Evolutionary conservation across 1,140 invertebrate genomes (phyloP).

Genomic region (Drosophila repleta): DNA sequence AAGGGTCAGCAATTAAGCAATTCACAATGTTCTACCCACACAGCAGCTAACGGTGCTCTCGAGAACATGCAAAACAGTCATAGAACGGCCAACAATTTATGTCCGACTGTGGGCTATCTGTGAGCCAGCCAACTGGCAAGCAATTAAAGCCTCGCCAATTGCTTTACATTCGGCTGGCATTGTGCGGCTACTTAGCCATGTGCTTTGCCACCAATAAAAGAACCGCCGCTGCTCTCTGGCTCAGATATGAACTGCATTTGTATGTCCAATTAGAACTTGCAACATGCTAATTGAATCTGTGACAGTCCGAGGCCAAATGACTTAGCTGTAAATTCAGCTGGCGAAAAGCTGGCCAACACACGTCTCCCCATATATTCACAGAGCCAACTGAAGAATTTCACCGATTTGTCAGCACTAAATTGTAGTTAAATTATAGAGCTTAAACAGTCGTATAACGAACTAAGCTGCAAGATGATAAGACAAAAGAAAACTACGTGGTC

Average conservation of each 20-base stretch:
- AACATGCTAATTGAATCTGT: conserved; percentile 44
- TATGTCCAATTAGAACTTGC: conserved; percentile 25
- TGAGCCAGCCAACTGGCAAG: conserved; percentile 1
- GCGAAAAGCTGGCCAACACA: conserved; percentile 24
- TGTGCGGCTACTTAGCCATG: conserved; percentile 6
- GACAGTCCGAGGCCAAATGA: conserved; percentile 3
- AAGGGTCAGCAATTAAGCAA: conserved; percentile 59
- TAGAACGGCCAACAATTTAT: conserved; percentile 39
- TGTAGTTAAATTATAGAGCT: conserved; percentile 13
- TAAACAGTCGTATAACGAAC: neutral
- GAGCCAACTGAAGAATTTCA: conserved; percentile 1
- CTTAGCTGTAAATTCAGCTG: conserved; percentile 24
- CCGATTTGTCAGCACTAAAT: conserved; percentile 6
- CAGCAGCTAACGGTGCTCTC: conserved; percentile 50
- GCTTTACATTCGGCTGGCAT: conserved; percentile 42
- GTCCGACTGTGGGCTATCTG: conserved; percentile 17
- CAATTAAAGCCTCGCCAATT: conserved; percentile 45
- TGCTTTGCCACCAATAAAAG: conserved; percentile 63
- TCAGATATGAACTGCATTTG: conserved; percentile 43
- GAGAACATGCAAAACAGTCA: conserved; percentile 54
- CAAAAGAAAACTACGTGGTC: neutral
- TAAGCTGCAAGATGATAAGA: conserved; percentile 3
- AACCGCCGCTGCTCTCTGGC: conserved; percentile 22
- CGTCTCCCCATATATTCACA: neutral
- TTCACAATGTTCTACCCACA: conserved; percentile 30